Base-by-base conservation (phyloP, 2,888 invertebrate species). In the Sinotaia quadrata region DNA sequence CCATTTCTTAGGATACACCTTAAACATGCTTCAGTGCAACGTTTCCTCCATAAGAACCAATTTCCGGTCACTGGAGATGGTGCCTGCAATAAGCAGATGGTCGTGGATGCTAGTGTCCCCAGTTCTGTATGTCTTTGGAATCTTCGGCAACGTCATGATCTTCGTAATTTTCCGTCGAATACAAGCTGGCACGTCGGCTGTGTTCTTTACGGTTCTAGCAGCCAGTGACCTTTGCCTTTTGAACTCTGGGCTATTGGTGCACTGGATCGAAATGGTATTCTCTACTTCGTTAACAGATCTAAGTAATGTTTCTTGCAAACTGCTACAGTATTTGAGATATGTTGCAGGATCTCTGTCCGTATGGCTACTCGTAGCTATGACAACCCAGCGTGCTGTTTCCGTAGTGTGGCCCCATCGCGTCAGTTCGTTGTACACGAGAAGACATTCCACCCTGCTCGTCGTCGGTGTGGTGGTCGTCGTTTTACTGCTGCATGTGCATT, bases 321-420 rank as follows among this genome's bases (percentile, higher is more conserved):
- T 63, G n/a, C 5, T 57, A 34, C n/a, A 27, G 27, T 71, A 63
- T 62, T 8, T 51, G 8, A 63, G 21, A 2, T 33, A 67, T 1
- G 37, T 56, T 12, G 51, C 27, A 1, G 63, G 67, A 3, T 62
- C 62, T 21, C 29, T 62, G 47, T 62, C 62, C 41, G 62, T 63
- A 8, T 71, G 71, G 71, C 63, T 63, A 10, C 41, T 71, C 15
- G 71, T 71, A 24, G 63, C 62, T 18, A 59, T 71, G 41, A 71
- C 71, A 15, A 33, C 52, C 0, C 62, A 71, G 44, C 49, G 71
- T 1, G 52, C 67, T 29, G 12, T 67, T 7, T 52, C 67, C 5
- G 58, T 68, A 5, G 47, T 59, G 0, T 59, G 33, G 47, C 71
- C 71, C 1, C 63, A 63, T 54, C 37, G 41, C 3, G 67, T 71